Evolutionary conservation across 2,888 invertebrate genomes (phyloP).

Genomic region (Hermaeophaga mercurialis): DNA sequence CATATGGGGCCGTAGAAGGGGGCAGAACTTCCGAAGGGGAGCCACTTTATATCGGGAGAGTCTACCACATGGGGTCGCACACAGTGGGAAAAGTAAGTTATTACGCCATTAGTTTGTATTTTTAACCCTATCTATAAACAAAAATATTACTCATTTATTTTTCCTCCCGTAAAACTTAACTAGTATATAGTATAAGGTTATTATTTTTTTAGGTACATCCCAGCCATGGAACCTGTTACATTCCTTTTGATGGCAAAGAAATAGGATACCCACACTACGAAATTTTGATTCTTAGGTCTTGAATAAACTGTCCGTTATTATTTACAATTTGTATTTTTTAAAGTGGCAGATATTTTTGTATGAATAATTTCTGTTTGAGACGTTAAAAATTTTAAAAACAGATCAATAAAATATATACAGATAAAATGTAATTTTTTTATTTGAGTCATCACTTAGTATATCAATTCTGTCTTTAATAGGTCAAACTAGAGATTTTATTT

Average conservation of each 20-base stretch:
- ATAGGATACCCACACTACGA: slow-evolving; percentile 34
- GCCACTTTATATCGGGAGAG: slow-evolving; percentile 61
- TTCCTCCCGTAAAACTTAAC: neutral
- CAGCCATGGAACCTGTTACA: slow-evolving; percentile 36
- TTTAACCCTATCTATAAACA: too few relatives aligned
- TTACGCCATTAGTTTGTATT: too few relatives aligned
- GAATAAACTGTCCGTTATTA: slow-evolving; percentile 1
- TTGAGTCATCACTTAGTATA: too few relatives aligned
- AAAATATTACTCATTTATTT: too few relatives aligned
- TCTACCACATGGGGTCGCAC: slow-evolving; percentile 61
- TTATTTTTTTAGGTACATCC: slow-evolving; percentile 36
- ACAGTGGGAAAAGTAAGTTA: slow-evolving; percentile 65
- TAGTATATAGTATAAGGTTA: neutral
- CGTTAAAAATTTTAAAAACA: too few relatives aligned
- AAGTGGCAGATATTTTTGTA: too few relatives aligned
- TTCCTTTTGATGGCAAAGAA: slow-evolving; percentile 38
- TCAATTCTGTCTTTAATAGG: too few relatives aligned
- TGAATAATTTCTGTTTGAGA: too few relatives aligned
- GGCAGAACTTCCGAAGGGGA: slow-evolving; percentile 62
- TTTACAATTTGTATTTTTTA: too few relatives aligned
- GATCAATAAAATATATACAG: too few relatives aligned
- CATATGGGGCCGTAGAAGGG: slow-evolving; percentile 61
- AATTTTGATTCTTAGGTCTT: slow-evolving; percentile 34
- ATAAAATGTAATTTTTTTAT: too few relatives aligned
- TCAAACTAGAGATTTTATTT: too few relatives aligned